These are phyloP conservation scores for Pseudorhiza aurosa DNA, from an alignment of 30 jellyfish, hydroid and myxozoan genomes.

Conservation along the genomic window DNA sequence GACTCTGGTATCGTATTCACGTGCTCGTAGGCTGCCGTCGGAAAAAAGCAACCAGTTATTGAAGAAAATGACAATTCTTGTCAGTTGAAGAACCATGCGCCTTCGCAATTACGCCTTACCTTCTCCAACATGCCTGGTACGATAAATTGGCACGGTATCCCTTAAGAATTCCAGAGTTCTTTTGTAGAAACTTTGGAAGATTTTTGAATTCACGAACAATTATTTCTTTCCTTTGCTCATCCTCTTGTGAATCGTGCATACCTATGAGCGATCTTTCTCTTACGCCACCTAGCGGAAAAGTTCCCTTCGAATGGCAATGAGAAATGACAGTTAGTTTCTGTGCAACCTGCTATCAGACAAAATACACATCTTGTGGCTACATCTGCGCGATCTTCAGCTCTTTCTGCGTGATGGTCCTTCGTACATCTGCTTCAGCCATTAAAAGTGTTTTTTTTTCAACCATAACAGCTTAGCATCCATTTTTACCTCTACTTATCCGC, in stretches of 20 bases:
- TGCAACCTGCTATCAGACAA: background rate
- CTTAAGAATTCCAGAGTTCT: conserved; percentile 25
- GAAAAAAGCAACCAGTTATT: too few relatives aligned
- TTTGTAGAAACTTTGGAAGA: conserved; percentile 33
- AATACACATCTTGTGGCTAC: background rate
- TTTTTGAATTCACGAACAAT: background rate
- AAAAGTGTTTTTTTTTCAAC: too few relatives aligned
- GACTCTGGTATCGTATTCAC: too few relatives aligned
- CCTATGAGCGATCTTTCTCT: background rate
- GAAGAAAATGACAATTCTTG: too few relatives aligned
- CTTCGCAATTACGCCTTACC: conserved; percentile 51
- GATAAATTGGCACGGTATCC: conserved; percentile 82
- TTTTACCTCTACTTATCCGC: too few relatives aligned
- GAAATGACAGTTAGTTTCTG: background rate
- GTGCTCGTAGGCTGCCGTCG: too few relatives aligned
- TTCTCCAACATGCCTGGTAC: conserved; percentile 48
- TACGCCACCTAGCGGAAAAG: too few relatives aligned
- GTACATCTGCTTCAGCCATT: background rate
- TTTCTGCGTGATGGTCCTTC: background rate
- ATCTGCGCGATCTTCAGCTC: background rate
- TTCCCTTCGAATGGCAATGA: background rate
- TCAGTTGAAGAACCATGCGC: too few relatives aligned
- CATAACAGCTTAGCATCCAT: too few relatives aligned
- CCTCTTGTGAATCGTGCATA: background rate
- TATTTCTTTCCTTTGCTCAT: background rate